These are phyloP conservation scores for Cylloceria caligata DNA, from an alignment of 2,888 invertebrate genomes.

Conservation along the genomic window DNA sequence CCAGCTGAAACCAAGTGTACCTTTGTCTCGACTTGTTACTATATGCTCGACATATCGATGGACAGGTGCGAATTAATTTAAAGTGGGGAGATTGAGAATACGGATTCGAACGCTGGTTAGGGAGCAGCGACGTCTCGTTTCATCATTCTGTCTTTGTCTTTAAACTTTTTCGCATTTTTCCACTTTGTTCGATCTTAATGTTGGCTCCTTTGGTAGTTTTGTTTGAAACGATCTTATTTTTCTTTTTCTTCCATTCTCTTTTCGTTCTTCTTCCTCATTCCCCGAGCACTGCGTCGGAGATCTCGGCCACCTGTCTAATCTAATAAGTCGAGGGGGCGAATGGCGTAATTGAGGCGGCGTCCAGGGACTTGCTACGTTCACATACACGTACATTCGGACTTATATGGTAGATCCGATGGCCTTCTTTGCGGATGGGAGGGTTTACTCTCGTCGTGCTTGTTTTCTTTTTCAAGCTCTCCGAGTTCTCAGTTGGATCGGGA, in stretches of 20 bases:
- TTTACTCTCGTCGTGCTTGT: not conserved
- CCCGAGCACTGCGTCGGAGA: not conserved
- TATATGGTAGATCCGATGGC: not conserved
- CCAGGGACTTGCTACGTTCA: constrained; percentile 20
- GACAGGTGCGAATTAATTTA: constrained; percentile 5
- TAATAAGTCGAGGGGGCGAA: constrained; percentile 28
- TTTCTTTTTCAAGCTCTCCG: constrained; percentile 6
- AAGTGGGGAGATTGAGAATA: not conserved
- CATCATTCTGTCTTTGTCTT: constrained; percentile 7
- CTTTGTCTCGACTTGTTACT: not conserved
- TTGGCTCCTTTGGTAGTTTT: not conserved
- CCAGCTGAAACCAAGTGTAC: not conserved
- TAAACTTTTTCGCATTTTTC: not conserved
- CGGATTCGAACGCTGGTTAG: not conserved
- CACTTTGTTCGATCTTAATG: not conserved
- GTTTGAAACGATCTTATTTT: not conserved
- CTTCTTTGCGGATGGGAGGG: constrained; percentile 10
- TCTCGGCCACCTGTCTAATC: constrained; percentile 22
- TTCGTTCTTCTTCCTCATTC: constrained; percentile 21
- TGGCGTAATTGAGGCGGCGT: constrained; percentile 25
- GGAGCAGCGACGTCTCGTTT: too few relatives aligned
- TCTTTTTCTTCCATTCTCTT: constrained; percentile 1
- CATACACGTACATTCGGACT: not conserved
- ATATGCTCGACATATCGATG: not conserved
- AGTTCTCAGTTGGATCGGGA: constrained; percentile 4